Evolutionary conservation across 2,113 vertebrate species (phyloP).

Genomic region (Irena cyanogastra): DNA sequence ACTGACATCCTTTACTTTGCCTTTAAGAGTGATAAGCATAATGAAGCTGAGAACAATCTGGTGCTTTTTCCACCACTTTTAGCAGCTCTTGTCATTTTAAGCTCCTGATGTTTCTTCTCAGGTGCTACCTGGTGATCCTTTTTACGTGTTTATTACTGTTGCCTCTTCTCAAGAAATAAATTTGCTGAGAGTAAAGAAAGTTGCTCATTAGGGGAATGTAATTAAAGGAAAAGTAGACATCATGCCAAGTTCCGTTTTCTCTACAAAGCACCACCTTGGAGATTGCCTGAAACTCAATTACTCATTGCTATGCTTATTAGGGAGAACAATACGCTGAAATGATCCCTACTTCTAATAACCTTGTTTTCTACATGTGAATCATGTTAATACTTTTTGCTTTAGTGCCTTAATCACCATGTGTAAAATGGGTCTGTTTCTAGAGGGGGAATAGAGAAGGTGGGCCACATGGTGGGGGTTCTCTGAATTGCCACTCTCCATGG

Average conservation of each 20-base stretch:
- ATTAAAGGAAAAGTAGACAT: slow-evolving; percentile 69
- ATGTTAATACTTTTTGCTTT: slow-evolving; percentile 50
- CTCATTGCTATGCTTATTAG: slow-evolving; percentile 64
- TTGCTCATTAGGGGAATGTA: slow-evolving; percentile 65
- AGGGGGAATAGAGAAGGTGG: neutral
- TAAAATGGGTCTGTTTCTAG: slow-evolving; percentile 4
- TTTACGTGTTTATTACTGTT: slow-evolving; percentile 39
- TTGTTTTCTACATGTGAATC: slow-evolving; percentile 63
- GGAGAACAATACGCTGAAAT: slow-evolving; percentile 59
- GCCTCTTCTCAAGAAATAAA: slow-evolving; percentile 50
- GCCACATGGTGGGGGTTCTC: neutral
- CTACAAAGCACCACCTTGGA: slow-evolving; percentile 59
- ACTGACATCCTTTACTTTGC: neutral
- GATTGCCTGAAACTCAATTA: slow-evolving; percentile 72
- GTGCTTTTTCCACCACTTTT: neutral
- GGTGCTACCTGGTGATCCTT: neutral
- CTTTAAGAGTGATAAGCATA: neutral
- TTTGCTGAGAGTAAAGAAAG: slow-evolving; percentile 51
- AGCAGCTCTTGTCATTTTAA: neutral
- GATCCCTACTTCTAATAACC: slow-evolving; percentile 63
- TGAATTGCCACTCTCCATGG: neutral
- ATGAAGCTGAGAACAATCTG: neutral
- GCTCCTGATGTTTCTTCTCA: neutral
- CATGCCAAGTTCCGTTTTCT: slow-evolving; percentile 58
- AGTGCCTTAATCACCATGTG: neutral